Percentiles rank a stretch among this genome's conserved stretches.
phyloP scores from a whole-genome alignment of 2,113 vertebrate species.

The Scophthalmus maximus region DNA sequence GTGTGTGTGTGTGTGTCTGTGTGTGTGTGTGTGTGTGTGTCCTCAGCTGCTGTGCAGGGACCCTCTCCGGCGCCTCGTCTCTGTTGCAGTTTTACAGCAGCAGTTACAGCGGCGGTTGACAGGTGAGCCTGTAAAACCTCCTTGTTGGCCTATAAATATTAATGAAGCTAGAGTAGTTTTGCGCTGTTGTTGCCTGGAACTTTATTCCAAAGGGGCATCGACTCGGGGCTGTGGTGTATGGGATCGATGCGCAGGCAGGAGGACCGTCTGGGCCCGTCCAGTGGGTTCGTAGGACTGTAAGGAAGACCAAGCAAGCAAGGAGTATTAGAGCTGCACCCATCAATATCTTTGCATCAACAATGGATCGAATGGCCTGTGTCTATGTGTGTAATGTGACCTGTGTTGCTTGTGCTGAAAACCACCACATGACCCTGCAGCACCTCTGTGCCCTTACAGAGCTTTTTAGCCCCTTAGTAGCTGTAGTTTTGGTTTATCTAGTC shows the following conservation, averaged over 20 bases:
- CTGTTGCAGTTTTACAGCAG: conserved; percentile 55
- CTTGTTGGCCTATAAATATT: conserved; percentile 63
- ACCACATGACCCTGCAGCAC: too few relatives aligned
- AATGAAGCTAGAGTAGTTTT: conserved; percentile 49
- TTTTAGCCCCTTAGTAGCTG: too few relatives aligned
- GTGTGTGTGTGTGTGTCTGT: conserved; percentile 6
- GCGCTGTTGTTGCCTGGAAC: conserved; percentile 20
- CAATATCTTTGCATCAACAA: conserved; percentile 12
- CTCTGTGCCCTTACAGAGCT: too few relatives aligned
- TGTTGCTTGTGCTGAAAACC: background rate
- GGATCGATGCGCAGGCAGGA: conserved; percentile 33
- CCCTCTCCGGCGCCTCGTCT: conserved; percentile 16
- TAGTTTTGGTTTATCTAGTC: too few relatives aligned
- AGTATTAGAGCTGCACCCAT: background rate
- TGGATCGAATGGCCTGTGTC: background rate
- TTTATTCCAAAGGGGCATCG: conserved; percentile 34
- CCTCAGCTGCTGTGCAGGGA: conserved; percentile 38
- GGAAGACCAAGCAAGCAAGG: background rate
- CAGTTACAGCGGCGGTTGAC: conserved; percentile 57
- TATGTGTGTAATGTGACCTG: background rate
- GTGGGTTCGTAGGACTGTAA: background rate
- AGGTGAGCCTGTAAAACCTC: conserved; percentile 59
- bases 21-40: background rate
- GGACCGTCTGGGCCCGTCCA: conserved; percentile 5
- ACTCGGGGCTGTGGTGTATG: conserved; percentile 17